These are phyloP conservation scores for Sympetrum striolatum DNA, from an alignment of 2,888 invertebrate species.

Conservation along the genomic window DNA sequence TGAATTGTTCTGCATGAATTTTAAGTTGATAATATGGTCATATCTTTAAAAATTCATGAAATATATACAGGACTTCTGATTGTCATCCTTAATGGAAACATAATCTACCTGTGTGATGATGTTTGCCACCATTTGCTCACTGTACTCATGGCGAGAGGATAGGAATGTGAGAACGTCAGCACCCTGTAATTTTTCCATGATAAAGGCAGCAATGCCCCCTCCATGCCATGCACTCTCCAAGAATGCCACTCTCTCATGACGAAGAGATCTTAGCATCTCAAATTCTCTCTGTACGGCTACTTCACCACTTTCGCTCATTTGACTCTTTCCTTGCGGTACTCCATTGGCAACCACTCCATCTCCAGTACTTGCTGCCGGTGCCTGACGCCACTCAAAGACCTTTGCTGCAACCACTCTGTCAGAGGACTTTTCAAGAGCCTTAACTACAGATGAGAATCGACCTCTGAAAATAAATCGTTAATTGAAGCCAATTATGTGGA, in stretches of 20 bases:
- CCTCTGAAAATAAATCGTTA: constrained; percentile 65
- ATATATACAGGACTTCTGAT: too few species aligned
- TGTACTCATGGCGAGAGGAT: constrained; percentile 86
- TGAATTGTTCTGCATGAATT: neutral
- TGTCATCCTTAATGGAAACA: neutral
- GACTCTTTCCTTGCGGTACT: neutral
- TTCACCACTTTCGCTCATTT: constrained; percentile 1
- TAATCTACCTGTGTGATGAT: constrained; percentile 76
- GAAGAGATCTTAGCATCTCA: constrained; percentile 78
- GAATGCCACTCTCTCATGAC: constrained; percentile 87
- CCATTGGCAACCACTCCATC: constrained; percentile 14
- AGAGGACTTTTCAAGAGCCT: constrained; percentile 76
- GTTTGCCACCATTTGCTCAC: constrained; percentile 89
- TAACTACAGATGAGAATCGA: constrained; percentile 84
- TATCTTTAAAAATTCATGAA: neutral
- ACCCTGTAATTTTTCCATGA: constrained; percentile 86
- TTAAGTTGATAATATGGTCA: neutral
- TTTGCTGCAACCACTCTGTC: constrained; percentile 85
- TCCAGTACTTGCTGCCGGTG: constrained; percentile 53
- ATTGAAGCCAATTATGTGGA: neutral
- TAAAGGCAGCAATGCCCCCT: constrained; percentile 73
- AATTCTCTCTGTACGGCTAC: constrained; percentile 75
- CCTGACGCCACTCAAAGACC: constrained; percentile 73
- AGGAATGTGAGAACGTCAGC: constrained; percentile 90
- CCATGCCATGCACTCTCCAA: constrained; percentile 76